Conservation (phyloP, 2,888 invertebrate species). For the Chrysodeixis includens region DNA sequence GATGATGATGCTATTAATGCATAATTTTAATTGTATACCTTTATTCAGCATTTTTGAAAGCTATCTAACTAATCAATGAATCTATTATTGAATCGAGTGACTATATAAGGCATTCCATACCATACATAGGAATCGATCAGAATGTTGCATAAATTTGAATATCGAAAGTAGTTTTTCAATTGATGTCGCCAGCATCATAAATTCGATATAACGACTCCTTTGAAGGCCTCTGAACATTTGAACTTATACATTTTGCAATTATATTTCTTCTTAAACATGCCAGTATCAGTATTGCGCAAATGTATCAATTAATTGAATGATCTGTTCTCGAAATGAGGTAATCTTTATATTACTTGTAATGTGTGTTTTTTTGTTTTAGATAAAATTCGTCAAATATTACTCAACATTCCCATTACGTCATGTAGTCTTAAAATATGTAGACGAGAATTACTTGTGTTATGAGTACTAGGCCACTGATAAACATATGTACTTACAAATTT, state of each 20-base stretch:
- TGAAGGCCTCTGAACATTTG: slow-evolving; percentile 25
- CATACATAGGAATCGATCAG: slow-evolving; percentile 2
- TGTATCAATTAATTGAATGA: not conserved
- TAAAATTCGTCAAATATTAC: no score
- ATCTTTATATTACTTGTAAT: not conserved
- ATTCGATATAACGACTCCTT: slow-evolving; percentile 37
- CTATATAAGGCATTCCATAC: not conserved
- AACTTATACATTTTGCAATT: slow-evolving; percentile 22
- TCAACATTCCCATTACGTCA: no score
- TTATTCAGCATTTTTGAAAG: not conserved
- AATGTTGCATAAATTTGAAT: slow-evolving; percentile 12
- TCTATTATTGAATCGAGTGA: not conserved
- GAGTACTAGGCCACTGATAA: no score
- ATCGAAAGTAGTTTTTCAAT: slow-evolving; percentile 33
- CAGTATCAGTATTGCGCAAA: not conserved
- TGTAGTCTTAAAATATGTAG: no score
- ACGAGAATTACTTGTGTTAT: no score
- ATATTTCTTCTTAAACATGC: slow-evolving; percentile 22
- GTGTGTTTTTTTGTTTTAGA: not conserved
- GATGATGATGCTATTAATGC: no score
- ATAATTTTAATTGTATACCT: not conserved
- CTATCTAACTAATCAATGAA: not conserved
- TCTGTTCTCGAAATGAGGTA: not conserved
- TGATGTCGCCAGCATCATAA: slow-evolving; percentile 47
- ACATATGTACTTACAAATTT: no score